A percentile compares a stretch with the other conserved stretches of the same genome.
Conservation (phyloP, 2,797 vertebrate species). For the Coracias cyanogaster region DNA sequence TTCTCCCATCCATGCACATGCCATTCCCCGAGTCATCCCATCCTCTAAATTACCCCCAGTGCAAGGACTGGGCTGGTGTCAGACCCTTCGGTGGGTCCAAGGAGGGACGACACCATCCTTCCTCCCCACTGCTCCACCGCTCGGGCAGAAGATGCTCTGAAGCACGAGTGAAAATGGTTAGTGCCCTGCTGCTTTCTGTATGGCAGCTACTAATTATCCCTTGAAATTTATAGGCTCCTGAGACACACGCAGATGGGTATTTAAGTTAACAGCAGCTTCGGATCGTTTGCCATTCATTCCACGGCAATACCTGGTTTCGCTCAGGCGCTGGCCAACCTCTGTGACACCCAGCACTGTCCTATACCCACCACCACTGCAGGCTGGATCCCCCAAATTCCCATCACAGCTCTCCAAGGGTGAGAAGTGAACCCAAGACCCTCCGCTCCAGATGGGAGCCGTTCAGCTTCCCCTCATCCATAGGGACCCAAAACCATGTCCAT, state of each 20-base stretch:
- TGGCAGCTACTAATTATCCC: constrained; percentile 73
- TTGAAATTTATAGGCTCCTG: constrained; percentile 64
- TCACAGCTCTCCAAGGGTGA: neutral
- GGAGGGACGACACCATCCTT: neutral
- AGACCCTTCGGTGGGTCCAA: neutral
- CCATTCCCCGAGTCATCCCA: neutral
- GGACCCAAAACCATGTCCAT: neutral
- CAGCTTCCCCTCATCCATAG: neutral
- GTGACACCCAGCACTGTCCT: rapidly evolving
- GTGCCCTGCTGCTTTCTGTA: constrained; percentile 51
- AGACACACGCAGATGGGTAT: constrained; percentile 68
- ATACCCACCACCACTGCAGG: neutral
- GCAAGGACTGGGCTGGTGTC: neutral
- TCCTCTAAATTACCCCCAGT: neutral
- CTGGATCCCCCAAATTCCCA: neutral
- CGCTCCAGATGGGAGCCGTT: neutral
- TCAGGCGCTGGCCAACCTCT: neutral
- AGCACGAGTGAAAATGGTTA: neutral
- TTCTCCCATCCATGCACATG: rapidly evolving
- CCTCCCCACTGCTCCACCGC: rapidly evolving
- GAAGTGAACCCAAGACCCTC: neutral
- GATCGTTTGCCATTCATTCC: constrained; percentile 55
- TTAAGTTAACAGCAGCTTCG: constrained; percentile 49
- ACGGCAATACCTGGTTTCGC: constrained; percentile 24
- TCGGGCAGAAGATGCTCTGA: neutral